These are phyloP conservation scores for Embiotoca jacksoni DNA, from an alignment of 2,113 vertebrate species.

Conservation along the genomic window DNA sequence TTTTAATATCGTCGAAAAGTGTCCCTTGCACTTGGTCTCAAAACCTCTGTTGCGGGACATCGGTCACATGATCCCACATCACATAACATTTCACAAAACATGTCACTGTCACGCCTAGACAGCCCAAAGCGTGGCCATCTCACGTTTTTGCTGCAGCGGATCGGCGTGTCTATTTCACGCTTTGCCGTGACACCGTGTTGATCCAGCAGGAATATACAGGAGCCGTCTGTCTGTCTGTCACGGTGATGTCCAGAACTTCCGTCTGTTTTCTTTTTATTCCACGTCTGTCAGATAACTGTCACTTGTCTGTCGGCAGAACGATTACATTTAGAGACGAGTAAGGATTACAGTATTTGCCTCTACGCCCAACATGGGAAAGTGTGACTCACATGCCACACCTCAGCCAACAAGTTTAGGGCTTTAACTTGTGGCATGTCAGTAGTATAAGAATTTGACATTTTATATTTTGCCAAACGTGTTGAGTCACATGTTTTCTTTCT, in stretches of 20 bases:
- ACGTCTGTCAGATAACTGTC: conserved; percentile 13
- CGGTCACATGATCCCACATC: too few relatives aligned
- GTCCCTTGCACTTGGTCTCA: too few relatives aligned
- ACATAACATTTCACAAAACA: too few relatives aligned
- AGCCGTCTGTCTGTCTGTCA: conserved; percentile 10
- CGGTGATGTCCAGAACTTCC: background rate
- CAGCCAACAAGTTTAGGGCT: background rate
- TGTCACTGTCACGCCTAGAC: too few relatives aligned
- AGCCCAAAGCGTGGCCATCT: too few relatives aligned
- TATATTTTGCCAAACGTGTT: background rate
- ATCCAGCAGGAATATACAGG: conserved; percentile 2
- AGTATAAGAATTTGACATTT: background rate
- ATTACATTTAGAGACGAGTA: conserved; percentile 6
- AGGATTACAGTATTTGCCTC: background rate
- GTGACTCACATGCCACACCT: conserved; percentile 6
- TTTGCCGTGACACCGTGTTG: too few relatives aligned
- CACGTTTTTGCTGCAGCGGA: too few relatives aligned
- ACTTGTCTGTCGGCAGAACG: background rate
- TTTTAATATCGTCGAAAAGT: too few relatives aligned
- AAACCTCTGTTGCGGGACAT: too few relatives aligned
- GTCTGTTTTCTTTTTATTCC: background rate
- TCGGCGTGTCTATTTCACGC: too few relatives aligned
- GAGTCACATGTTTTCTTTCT: background rate
- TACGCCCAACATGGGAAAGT: conserved; percentile 14
- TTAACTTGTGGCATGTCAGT: too few relatives aligned